Conservation (phyloP, 2,113 vertebrate species). For the Epinephelus lanceolatus region DNA sequence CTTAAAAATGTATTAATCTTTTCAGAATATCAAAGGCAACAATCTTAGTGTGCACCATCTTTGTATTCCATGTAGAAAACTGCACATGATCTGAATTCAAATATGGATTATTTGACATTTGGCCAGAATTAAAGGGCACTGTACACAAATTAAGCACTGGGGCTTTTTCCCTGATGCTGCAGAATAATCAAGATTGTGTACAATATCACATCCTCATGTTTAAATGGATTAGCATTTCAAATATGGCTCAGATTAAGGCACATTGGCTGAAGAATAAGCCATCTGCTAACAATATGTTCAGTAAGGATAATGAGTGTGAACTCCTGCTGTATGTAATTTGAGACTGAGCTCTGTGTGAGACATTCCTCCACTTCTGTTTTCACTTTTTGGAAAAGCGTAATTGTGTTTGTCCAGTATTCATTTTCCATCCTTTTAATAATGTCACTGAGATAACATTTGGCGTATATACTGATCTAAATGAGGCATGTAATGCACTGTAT, state of each 20-base stretch:
- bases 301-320: not conserved
- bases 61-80: not conserved
- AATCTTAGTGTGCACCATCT: not conserved
- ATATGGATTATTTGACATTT: slow-evolving; percentile 6
- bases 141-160: not conserved
- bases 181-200: not conserved
- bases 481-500: not conserved
- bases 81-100: not conserved
- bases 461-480: no score
- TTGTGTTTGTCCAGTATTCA: no score
- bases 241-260: not conserved
- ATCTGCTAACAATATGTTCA: slow-evolving; percentile 8
- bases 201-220: not conserved
- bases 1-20: not conserved
- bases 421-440: not conserved
- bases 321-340: not conserved
- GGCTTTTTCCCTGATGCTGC: not conserved
- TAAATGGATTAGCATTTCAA: not conserved
- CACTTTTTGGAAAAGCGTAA: not conserved
- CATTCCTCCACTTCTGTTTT: not conserved
- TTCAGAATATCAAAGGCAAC: not conserved
- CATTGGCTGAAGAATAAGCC: not conserved
- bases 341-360: not conserved
- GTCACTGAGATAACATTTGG: not conserved
- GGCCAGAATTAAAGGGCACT: not conserved